phyloP scores from a whole-genome alignment of 2,113 vertebrate genomes.

The Ranitomeya imitator region DNA sequence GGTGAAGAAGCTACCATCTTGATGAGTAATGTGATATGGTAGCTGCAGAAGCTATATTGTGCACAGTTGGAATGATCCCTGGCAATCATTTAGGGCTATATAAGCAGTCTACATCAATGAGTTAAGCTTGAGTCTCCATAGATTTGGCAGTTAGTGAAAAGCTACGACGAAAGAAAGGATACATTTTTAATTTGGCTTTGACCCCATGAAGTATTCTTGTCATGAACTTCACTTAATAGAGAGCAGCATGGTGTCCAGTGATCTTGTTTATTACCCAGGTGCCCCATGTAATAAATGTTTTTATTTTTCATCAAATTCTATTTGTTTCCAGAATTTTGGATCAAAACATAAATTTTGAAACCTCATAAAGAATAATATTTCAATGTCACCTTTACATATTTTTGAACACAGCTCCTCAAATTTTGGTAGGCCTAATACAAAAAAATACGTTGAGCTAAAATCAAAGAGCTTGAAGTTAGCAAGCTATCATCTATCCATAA shows the following conservation, averaged over 20 bases:
- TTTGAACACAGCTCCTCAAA: no score
- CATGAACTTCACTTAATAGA: background rate
- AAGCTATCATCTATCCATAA: no score
- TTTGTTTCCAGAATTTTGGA: background rate
- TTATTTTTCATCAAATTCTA: background rate
- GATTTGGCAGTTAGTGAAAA: background rate
- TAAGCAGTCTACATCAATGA: conserved; percentile 24
- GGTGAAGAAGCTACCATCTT: conserved; percentile 38
- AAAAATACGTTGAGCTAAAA: no score
- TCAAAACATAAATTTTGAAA: no score
- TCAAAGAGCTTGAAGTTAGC: no score
- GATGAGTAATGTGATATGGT: conserved; percentile 27
- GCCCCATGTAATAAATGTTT: background rate
- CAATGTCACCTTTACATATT: background rate
- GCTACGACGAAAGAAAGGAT: background rate
- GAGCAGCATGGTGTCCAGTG: conserved; percentile 3
- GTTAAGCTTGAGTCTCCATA: background rate
- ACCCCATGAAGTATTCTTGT: conserved; percentile 19
- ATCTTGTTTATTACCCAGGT: background rate
- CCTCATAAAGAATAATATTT: background rate
- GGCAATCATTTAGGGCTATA: conserved; percentile 26
- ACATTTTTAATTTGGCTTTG: conserved; percentile 16
- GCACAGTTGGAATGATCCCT: conserved; percentile 46
- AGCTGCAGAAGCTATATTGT: conserved; percentile 33
- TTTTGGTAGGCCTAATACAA: no score